Conservation (phyloP, 2,113 vertebrate genomes). For the Peucedramus taeniatus region DNA sequence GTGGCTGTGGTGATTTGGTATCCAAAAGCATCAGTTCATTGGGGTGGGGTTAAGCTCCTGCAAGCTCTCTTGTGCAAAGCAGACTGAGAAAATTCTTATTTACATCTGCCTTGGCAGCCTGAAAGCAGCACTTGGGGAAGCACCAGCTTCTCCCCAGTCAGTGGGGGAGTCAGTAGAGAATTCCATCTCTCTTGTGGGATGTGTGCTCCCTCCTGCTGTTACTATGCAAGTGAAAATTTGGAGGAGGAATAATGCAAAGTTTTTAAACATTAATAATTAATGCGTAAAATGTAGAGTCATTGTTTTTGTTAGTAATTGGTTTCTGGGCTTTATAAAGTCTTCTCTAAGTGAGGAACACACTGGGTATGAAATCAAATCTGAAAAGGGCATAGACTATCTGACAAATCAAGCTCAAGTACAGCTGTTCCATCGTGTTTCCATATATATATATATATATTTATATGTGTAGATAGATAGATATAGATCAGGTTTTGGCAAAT, state of each 20-base stretch:
- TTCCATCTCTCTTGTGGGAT: background rate
- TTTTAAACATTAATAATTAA: background rate
- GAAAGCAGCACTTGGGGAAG: background rate
- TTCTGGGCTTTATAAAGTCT: background rate
- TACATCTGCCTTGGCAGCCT: conserved; percentile 21
- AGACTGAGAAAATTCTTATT: background rate
- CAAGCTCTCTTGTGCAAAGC: background rate
- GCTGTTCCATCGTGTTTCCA: background rate
- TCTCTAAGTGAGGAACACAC: background rate
- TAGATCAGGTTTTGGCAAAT: background rate
- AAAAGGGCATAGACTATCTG: background rate
- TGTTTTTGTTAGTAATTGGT: background rate
- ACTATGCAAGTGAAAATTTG: background rate
- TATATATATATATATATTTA: background rate
- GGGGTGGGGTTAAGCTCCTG: background rate
- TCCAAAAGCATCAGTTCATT: background rate
- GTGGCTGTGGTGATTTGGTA: background rate
- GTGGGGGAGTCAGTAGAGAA: background rate
- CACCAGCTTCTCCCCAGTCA: background rate
- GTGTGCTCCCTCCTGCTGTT: background rate
- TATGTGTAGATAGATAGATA: background rate
- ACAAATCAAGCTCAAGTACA: background rate
- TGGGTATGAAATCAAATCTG: background rate
- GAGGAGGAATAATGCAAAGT: background rate
- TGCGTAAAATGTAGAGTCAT: background rate